These are phyloP conservation scores for Characodon lateralis DNA, from an alignment of 2,797 vertebrate species.

Conservation along the genomic window DNA sequence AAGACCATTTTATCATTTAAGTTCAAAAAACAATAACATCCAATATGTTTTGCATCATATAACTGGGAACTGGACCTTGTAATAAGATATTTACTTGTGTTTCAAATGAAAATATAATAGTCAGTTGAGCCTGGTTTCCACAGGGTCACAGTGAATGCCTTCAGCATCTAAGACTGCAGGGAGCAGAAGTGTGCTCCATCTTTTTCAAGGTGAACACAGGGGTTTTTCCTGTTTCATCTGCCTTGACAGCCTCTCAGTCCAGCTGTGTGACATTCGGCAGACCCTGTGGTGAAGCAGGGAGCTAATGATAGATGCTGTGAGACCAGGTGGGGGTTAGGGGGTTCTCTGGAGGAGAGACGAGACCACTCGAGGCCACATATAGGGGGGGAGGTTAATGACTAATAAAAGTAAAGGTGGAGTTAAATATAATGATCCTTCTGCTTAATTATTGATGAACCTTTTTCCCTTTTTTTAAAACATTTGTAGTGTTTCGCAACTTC, in stretches of 20 bases:
- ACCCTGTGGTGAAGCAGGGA: constrained; percentile 38
- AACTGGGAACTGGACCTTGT: background rate
- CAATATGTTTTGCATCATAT: background rate
- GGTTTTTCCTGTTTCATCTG: constrained; percentile 26
- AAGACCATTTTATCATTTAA: background rate
- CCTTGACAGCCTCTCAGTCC: constrained; percentile 40
- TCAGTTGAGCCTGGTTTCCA: background rate
- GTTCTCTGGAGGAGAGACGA: constrained; percentile 26
- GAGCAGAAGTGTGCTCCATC: background rate
- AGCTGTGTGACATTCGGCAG: constrained; percentile 69
- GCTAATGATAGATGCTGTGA: constrained; percentile 54
- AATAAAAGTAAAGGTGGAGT: constrained; percentile 63
- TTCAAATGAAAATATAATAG: background rate
- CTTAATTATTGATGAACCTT: constrained; percentile 21
- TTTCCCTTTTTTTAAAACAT: constrained; percentile 9
- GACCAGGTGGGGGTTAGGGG: constrained; percentile 36
- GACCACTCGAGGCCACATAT: constrained; percentile 21
- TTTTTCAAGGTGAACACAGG: constrained; percentile 25
- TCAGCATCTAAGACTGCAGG: background rate
- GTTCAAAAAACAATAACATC: background rate
- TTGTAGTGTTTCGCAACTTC: background rate
- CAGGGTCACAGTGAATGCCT: background rate
- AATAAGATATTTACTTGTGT: constrained; percentile 5
- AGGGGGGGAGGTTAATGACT: constrained; percentile 53
- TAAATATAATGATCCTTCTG: constrained; percentile 30